phyloP scores from a whole-genome alignment of 2,888 invertebrate genomes.

The Dinocampus coccinellae region DNA sequence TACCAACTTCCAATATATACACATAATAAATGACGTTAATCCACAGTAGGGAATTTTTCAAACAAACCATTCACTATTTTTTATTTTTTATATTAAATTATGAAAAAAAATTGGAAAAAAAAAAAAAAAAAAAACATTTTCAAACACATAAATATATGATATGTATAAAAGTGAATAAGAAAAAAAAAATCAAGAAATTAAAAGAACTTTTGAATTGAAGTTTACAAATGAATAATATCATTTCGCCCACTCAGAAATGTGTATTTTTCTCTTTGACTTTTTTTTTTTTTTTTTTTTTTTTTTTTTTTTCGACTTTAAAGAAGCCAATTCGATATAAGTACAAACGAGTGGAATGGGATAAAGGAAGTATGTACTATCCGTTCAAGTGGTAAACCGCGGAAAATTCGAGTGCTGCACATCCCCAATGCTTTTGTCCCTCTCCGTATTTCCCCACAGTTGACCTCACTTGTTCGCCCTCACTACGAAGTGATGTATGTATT shows the following conservation, averaged over 20 bases:
- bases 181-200: not conserved
- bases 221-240: not conserved
- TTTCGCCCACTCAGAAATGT: not conserved
- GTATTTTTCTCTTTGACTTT: constrained; percentile 13
- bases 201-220: not conserved
- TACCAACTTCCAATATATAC: constrained; percentile 21
- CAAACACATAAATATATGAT: not conserved
- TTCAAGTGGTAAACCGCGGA: constrained; percentile 33
- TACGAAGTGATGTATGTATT: not conserved
- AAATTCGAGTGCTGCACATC: constrained; percentile 24
- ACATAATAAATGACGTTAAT: too few species aligned
- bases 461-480: not conserved
- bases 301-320: constrained; percentile 12
- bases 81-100: too few species aligned
- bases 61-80: too few species aligned
- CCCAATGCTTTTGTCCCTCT: constrained; percentile 4
- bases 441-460: not conserved
- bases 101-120: too few species aligned
- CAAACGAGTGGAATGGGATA: not conserved
- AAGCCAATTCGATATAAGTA: constrained; percentile 9
- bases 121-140: not conserved
- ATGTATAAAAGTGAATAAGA: not conserved
- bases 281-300: too few species aligned
- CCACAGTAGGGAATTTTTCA: too few species aligned
- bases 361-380: not conserved